Evolutionary conservation across 2,888 invertebrate species (phyloP).

Genomic region (Doris montereyensis): DNA sequence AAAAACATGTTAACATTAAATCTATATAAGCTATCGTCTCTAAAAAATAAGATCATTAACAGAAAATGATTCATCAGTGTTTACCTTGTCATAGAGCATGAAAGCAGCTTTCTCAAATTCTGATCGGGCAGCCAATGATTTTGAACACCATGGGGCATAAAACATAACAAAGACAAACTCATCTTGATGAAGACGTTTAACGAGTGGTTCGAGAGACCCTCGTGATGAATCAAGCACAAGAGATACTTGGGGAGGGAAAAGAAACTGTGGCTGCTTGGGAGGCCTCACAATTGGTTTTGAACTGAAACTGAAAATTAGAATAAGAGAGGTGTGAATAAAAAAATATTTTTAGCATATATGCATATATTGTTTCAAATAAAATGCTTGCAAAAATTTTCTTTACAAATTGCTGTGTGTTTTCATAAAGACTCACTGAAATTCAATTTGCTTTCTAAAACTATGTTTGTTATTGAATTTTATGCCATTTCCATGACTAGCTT

Average conservation of each 20-base stretch:
- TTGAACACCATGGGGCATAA: slow-evolving; percentile 96
- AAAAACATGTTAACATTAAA: neutral
- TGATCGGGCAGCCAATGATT: slow-evolving; percentile 82
- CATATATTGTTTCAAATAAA: too few relatives aligned
- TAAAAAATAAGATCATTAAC: too few relatives aligned
- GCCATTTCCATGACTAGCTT: too few relatives aligned
- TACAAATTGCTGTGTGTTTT: too few relatives aligned
- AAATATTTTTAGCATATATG: too few relatives aligned
- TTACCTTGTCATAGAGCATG: slow-evolving; percentile 81
- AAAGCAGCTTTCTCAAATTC: slow-evolving; percentile 85
- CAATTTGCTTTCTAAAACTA: too few relatives aligned
- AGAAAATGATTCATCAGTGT: neutral
- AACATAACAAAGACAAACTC: slow-evolving; percentile 92
- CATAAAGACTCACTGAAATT: too few relatives aligned
- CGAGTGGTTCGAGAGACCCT: slow-evolving; percentile 82
- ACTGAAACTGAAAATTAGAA: too few relatives aligned
- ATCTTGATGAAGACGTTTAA: slow-evolving; percentile 78
- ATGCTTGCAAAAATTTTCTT: too few relatives aligned
- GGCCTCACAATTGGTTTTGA: slow-evolving; percentile 53
- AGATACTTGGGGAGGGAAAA: slow-evolving; percentile 82
- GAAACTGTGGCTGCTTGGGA: slow-evolving; percentile 76
- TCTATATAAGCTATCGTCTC: neutral
- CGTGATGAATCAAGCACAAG: slow-evolving; percentile 84
- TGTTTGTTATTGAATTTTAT: too few relatives aligned
- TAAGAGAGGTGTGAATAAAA: too few relatives aligned